Evolutionary conservation across 2,888 invertebrate genomes (phyloP).

Genomic region (Clitarchus hookeri): DNA sequence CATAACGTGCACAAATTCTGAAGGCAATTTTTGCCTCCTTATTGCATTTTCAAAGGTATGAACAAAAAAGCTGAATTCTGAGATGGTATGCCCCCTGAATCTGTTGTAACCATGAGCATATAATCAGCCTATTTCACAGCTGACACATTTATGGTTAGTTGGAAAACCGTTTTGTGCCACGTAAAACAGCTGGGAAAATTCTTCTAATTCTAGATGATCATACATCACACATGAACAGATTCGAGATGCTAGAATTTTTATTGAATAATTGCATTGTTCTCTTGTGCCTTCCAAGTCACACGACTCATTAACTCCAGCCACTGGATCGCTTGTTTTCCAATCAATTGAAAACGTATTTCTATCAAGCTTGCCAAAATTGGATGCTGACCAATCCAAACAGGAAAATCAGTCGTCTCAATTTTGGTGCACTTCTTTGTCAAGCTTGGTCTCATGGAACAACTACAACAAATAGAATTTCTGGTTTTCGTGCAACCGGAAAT

Average conservation of each 20-base stretch:
- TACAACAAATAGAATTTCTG: background rate
- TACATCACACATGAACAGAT: background rate
- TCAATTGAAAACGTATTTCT: too few relatives aligned
- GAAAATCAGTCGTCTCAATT: constrained; percentile 17
- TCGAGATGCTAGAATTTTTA: background rate
- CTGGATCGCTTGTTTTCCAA: background rate
- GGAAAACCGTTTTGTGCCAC: constrained; percentile 47
- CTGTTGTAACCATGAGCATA: constrained; percentile 40
- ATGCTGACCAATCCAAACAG: background rate
- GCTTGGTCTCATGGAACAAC: constrained; percentile 24
- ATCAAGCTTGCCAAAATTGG: background rate
- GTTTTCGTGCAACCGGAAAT: constrained; percentile 11
- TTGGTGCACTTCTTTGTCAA: constrained; percentile 21
- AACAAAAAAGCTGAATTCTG: constrained; percentile 45
- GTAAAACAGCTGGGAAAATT: constrained; percentile 46
- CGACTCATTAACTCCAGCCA: constrained; percentile 24
- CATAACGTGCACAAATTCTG: constrained; percentile 39
- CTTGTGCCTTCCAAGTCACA: constrained; percentile 26
- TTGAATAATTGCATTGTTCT: background rate
- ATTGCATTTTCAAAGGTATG: constrained; percentile 47
- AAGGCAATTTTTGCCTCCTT: constrained; percentile 7
- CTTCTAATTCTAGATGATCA: constrained; percentile 18
- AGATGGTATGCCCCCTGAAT: constrained; percentile 39
- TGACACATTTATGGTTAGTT: constrained; percentile 47
- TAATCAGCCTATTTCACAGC: background rate